These are phyloP conservation scores for Neodiprion pinetum DNA, from an alignment of 1,140 invertebrate genomes.

Conservation along the genomic window DNA sequence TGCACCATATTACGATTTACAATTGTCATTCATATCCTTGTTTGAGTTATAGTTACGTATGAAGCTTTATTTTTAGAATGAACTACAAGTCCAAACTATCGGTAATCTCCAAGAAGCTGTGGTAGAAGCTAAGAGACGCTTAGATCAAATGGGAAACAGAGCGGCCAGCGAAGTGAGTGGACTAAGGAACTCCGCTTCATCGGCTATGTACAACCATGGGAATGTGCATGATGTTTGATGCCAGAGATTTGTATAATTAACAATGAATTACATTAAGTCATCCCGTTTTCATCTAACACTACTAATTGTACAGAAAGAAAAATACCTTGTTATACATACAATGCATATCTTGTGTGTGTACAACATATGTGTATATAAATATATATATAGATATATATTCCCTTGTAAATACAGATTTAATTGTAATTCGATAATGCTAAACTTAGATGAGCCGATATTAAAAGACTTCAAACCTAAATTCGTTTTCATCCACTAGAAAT, in stretches of 20 bases:
- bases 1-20: conserved; percentile 18
- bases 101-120: conserved; percentile 54
- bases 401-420: conserved; percentile 6
- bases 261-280: conserved; percentile 6
- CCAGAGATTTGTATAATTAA: conserved; percentile 9
- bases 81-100: conserved; percentile 58
- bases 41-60: background rate
- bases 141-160: conserved; percentile 54
- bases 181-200: conserved; percentile 50
- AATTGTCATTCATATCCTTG: background rate
- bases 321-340: too few species aligned
- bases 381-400: conserved; percentile 17
- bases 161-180: conserved; percentile 55
- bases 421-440: too few species aligned
- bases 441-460: too few species aligned
- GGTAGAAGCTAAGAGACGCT: conserved; percentile 53
- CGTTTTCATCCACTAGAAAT: background rate
- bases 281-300: background rate
- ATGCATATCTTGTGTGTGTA: too few species aligned
- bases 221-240: conserved; percentile 61
- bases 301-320: background rate
- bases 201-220: conserved; percentile 51
- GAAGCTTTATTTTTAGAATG: conserved; percentile 42
- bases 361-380: too few species aligned
- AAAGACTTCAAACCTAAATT: conserved; percentile 19